Conservation (phyloP, 1,140 invertebrate species). For the Himalopsyche phryganea region DNA sequence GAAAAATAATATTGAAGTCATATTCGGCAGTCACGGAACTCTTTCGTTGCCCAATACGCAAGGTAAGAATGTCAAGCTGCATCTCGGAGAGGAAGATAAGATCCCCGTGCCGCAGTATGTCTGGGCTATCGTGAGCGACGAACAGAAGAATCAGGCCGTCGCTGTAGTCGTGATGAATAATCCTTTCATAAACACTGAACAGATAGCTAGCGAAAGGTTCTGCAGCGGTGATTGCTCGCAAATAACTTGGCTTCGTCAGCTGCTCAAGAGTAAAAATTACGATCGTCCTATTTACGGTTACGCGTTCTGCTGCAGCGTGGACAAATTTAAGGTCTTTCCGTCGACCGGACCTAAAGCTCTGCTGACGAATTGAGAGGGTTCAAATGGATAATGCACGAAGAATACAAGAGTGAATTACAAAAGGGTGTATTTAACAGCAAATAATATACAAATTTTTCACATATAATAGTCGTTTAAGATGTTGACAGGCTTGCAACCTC, state of each 20-base stretch:
- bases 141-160: constrained; percentile 11
- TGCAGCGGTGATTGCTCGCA: constrained; percentile 26
- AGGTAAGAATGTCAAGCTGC: constrained; percentile 7
- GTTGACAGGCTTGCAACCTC: constrained; percentile 23
- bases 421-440: constrained; percentile 34
- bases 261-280: constrained; percentile 26
- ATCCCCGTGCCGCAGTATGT: constrained; percentile 19
- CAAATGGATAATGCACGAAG: not conserved
- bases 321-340: constrained; percentile 13
- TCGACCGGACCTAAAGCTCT: constrained; percentile 5
- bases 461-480: constrained; percentile 18
- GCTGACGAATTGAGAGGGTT: constrained; percentile 7
- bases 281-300: constrained; percentile 26
- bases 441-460: constrained; percentile 30
- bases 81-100: constrained; percentile 16
- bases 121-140: constrained; percentile 22
- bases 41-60: constrained; percentile 9
- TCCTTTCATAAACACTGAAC: constrained; percentile 14
- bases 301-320: constrained; percentile 29
- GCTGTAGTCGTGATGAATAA: constrained; percentile 27
- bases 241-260: constrained; percentile 18
- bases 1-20: constrained; percentile 17
- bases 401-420: constrained; percentile 27
- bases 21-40: constrained; percentile 22
- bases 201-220: constrained; percentile 20